Evolutionary conservation across 1,140 invertebrate species (phyloP), one percentile per base, ranked within the genome.

Genomic region (Pseudomyrmex flavicornis): DNA sequence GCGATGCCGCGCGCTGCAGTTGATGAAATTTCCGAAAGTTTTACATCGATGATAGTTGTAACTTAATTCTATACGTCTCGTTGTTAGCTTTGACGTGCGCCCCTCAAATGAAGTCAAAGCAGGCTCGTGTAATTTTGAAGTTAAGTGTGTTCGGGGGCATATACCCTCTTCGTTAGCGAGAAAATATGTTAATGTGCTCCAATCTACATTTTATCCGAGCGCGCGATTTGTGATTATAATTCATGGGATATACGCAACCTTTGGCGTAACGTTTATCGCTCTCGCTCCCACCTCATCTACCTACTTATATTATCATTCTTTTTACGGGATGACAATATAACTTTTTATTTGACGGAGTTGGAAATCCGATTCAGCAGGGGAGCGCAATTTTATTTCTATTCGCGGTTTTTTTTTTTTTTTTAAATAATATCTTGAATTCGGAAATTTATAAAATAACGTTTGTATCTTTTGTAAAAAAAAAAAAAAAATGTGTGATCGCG

Each of bases 201-300:
- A 89, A 89, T 89, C 88, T 89, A 89, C 88, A 89, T 89, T 85
- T 89, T 89, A 89, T 85, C 75, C 87, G 75, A 82, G 63, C 12
- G 58, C 54, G 3, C 56, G 76, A 88, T 89, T 89, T 89, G 88
- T 68, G 85, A 89, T 89, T 89, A 77, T 89, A 89, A 89, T 89
- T 83, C 75, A 46, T 61, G 46, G 65, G 59, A 83, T 82, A 35
- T 50, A 17, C 84, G 56, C 75, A 70, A 73, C 63, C 70, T 80
- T 50, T 73, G 61, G 52, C 8, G 50, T 68, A 76, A 82, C 66
- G 35, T 76, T 58, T 76, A 61, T 76, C 54, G 52, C 20, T 82
- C 13, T 82, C 56, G 69, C 63, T 12, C 15, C 48, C 44, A 52
- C 50, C 17, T 69, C 44, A 8, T 48, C 20, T 26, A 62, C 15